A percentile compares a stretch with the other conserved stretches of the same genome.
These are phyloP conservation scores for Dicyrtoma fusca DNA, from an alignment of 2,888 invertebrate species.

Conservation along the genomic window DNA sequence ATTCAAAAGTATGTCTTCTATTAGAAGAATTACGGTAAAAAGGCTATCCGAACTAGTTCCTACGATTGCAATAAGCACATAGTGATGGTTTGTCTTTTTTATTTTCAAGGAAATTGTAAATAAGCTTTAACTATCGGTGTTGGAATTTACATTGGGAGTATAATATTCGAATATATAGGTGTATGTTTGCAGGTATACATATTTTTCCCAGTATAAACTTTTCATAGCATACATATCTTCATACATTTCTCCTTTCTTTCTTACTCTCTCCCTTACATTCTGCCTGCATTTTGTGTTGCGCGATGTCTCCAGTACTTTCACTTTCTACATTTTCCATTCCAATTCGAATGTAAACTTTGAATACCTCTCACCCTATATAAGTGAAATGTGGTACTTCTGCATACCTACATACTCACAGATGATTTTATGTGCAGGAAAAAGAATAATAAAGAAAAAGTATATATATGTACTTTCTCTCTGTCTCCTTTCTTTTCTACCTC, in stretches of 20 bases:
- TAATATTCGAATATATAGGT: no score
- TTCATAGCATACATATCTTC: background rate
- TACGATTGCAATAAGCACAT: no score
- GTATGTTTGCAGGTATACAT: background rate
- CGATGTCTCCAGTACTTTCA: background rate
- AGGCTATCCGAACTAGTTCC: no score
- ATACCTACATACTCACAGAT: background rate
- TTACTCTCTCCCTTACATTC: background rate
- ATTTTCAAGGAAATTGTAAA: no score
- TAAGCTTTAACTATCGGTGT: no score
- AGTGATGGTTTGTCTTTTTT: no score
- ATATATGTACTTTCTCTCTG: background rate
- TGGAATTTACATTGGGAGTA: no score
- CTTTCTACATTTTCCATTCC: background rate
- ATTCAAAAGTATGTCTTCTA: no score
- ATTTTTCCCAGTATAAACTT: no score
- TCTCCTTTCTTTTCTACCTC: constrained; percentile 13
- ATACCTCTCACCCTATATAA: no score
- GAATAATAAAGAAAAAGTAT: background rate
- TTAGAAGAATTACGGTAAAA: no score
- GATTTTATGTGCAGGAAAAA: background rate
- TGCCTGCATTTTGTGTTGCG: background rate
- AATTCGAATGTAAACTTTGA: background rate
- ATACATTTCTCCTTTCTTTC: background rate
- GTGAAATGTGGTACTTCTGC: no score